These are phyloP conservation scores for Adelphocoris suturalis DNA, from an alignment of 2,888 invertebrate species.

Conservation along the genomic window DNA sequence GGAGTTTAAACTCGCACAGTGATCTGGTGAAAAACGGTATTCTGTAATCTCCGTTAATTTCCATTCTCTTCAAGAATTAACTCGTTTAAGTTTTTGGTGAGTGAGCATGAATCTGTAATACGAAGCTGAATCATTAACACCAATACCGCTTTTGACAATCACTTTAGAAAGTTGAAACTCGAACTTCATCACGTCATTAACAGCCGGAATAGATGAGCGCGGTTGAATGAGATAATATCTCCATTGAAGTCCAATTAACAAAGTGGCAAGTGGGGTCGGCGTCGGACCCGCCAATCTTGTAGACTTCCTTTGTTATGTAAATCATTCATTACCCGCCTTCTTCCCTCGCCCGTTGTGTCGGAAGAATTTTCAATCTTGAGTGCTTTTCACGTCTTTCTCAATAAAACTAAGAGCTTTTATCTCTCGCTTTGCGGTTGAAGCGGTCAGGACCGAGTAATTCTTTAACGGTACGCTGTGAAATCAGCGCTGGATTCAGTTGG, in stretches of 20 bases:
- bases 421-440: background rate
- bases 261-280: conserved; percentile 11
- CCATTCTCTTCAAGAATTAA: no score
- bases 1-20: no score
- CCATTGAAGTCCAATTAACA: conserved; percentile 14
- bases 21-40: no score
- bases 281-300: background rate
- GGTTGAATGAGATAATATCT: background rate
- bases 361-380: conserved; percentile 50
- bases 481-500: background rate
- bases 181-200: background rate
- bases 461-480: background rate
- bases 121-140: background rate
- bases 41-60: no score
- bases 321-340: conserved; percentile 46
- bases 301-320: conserved; percentile 53
- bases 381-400: conserved; percentile 44
- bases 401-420: conserved; percentile 47
- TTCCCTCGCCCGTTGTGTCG: background rate
- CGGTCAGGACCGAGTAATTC: background rate
- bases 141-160: background rate
- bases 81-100: no score
- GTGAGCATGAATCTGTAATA: no score
- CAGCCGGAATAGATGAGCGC: background rate
- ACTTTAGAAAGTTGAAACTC: background rate